phyloP scores from a whole-genome alignment of 2,113 vertebrate genomes.

The Urocynchramus pylzowi region DNA sequence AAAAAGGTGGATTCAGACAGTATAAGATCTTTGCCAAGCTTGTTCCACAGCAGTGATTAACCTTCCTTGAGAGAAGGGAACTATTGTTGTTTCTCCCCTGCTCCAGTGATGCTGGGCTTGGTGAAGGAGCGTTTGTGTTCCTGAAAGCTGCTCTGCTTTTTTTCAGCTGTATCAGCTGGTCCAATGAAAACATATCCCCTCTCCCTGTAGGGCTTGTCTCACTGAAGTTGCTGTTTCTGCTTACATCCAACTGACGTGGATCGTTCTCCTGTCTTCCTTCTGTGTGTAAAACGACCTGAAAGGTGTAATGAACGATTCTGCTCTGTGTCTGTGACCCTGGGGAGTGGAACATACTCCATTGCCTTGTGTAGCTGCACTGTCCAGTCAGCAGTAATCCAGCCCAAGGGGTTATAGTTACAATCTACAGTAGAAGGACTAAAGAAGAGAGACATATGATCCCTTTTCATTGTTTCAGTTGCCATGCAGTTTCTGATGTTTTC shows the following conservation, averaged over 20 bases:
- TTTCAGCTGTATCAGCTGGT: background rate
- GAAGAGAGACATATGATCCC: background rate
- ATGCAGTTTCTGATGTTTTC: background rate
- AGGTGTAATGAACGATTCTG: background rate
- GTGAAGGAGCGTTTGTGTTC: background rate
- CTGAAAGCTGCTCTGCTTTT: background rate
- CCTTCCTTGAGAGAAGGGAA: constrained; percentile 4
- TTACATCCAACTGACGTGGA: background rate
- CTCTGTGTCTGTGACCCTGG: background rate
- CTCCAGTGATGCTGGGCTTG: background rate
- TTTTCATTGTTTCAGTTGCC: background rate
- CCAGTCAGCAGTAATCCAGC: background rate
- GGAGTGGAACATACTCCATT: background rate
- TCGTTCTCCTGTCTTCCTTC: background rate
- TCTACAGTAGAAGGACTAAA: background rate
- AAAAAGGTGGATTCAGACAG: background rate
- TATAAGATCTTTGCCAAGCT: background rate
- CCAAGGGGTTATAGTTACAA: background rate
- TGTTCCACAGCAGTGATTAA: background rate
- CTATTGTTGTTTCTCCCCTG: background rate
- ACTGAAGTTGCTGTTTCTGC: background rate
- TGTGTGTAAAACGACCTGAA: background rate
- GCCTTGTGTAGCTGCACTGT: background rate
- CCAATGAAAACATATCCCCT: background rate
- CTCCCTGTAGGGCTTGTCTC: background rate